Evolutionary conservation across 2,888 invertebrate species (phyloP).

Genomic region (Acanthosepion esculentum): DNA sequence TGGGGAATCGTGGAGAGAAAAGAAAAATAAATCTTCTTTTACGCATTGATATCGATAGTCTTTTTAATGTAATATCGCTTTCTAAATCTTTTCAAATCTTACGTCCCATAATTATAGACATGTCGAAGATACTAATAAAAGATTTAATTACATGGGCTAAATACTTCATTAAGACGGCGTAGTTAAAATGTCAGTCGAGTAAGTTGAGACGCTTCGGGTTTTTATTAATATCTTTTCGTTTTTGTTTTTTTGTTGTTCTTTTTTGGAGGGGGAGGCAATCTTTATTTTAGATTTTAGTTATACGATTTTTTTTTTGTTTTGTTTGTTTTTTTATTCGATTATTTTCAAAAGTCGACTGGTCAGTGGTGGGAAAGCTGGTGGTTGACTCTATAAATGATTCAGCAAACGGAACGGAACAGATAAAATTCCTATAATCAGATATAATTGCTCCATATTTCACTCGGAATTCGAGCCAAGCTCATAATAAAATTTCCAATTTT

Average conservation of each 20-base stretch:
- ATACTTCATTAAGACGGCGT: neutral
- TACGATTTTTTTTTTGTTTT: no score
- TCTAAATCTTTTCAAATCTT: neutral
- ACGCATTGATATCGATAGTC: neutral
- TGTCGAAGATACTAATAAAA: neutral
- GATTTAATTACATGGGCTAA: neutral
- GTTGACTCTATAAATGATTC: neutral
- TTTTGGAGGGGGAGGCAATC: no score
- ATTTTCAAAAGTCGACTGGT: no score
- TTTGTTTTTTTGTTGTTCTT: no score
- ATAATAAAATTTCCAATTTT: no score
- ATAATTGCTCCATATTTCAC: neutral
- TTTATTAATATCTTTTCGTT: neutral
- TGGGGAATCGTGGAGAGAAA: neutral
- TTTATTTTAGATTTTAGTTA: no score
- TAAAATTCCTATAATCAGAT: neutral
- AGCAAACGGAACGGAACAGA: neutral
- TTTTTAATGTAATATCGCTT: neutral
- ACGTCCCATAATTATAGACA: neutral
- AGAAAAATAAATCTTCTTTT: neutral
- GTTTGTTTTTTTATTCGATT: no score
- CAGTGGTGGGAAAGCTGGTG: no score
- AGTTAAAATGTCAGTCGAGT: neutral
- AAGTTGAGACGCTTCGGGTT: neutral
- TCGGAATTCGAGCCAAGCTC: neutral